Evolutionary conservation across 2,797 vertebrate species (phyloP), one percentile per base, ranked within the genome.

Genomic region (Danio jaintianensis): DNA sequence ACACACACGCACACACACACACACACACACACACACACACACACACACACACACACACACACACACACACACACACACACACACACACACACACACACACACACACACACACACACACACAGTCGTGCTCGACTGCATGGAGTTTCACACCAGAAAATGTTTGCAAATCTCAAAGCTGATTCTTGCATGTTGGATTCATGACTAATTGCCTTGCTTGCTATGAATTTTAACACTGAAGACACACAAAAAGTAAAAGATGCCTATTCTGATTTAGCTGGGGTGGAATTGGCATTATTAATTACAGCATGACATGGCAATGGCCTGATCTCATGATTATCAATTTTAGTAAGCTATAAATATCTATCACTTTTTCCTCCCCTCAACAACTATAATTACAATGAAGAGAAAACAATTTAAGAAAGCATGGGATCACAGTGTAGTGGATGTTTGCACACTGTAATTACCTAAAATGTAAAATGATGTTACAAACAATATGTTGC

Each of bases 131-230:
- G 42, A 59, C 13, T 40, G 12, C 22, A 40, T 78, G 16, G 16
- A 69, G 20, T n/a, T 61, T 69, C 50, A 40, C 43, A n/a, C 42
- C 53, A 48, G 42, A 38, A 63, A 75, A 75, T 75, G n/a, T 18
- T 58, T 40, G 16, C 22, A 47, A 67, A 58, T 77, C 63, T 67
- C 43, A 69, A 69, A 59, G 16, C 5, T 48, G 48, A 70, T 61
- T 70, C 4, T 70, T 50, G 12, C 8, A 52, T 52, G 55, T 61
- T 61, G 8, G n/a, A 70, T 50, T 42, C 16, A 20, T 12, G 53
- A 63, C 7, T 70, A 78, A 52, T 70, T 52, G 6, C 8, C n/a
- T 61, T 47, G 42, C 43, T 61, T 61, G 43, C 55, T 29, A 20
- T 67, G 15, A 10, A 77, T 59, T 40, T 48, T 4, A 18, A 20